These are phyloP conservation scores for Cygnus buccinator DNA, from an alignment of 2,113 vertebrate genomes.

Conservation along the genomic window DNA sequence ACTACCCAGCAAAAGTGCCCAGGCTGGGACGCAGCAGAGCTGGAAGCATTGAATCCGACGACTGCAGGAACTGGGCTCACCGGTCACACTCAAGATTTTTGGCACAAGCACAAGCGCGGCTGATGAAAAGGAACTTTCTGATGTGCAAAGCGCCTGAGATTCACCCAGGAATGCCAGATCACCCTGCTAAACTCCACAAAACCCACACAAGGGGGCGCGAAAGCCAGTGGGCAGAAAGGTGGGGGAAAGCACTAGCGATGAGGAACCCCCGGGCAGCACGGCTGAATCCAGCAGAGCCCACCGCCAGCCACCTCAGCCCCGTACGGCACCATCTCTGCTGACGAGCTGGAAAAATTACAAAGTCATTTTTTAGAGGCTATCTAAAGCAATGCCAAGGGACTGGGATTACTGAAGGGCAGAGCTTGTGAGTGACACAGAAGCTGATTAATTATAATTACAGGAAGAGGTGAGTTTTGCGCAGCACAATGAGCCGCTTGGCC, in stretches of 20 bases:
- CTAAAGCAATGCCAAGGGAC: not conserved
- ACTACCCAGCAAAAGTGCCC: not conserved
- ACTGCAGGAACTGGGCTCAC: accelerated
- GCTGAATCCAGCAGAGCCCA: not conserved
- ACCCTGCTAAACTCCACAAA: not conserved
- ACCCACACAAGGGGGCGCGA: not conserved
- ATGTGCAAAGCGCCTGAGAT: accelerated
- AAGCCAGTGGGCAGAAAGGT: not conserved
- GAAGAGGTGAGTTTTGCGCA: not conserved
- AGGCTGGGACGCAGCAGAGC: not conserved
- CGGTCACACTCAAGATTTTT: accelerated
- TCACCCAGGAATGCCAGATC: not conserved
- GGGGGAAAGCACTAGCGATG: not conserved
- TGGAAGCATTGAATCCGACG: accelerated
- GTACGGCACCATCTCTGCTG: not conserved
- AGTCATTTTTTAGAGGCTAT: not conserved
- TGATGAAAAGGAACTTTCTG: not conserved
- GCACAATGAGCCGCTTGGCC: not conserved
- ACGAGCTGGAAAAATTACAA: accelerated
- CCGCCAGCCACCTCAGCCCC: accelerated
- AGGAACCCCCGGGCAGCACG: not conserved
- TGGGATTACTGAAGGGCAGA: not conserved
- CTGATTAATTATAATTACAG: conserved; percentile 29
- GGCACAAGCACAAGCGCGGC: not conserved
- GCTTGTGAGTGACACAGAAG: not conserved